Base-by-base conservation (phyloP, 2,888 invertebrate species). In the Trisateles emortualis region DNA sequence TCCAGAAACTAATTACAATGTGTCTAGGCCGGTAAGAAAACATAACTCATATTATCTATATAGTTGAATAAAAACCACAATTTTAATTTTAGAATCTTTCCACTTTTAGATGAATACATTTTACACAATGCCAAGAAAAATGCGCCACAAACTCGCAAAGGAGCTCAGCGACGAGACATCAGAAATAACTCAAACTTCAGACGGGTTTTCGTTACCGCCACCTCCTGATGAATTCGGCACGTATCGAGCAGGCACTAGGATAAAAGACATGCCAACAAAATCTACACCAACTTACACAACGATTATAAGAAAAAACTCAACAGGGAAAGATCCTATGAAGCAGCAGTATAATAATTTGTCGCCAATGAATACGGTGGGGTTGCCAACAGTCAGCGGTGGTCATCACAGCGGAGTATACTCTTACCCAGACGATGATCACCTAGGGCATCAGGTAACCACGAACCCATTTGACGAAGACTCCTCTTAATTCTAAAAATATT, bases 91-190 rank as follows among this genome's bases (percentile, higher is more conserved):
- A 44, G 45, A 40, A 54, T 45, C 30, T 45, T 30, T 52, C 5
- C 9, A 40, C 17, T 88, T 86, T 52, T 72, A 90, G 92, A 88
- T 90, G 85, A 91, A 89, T 72, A 88, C 92, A 30, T 92, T 92
- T 64, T 91, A 91, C 68, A 92, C 92, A 9, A 92, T 92, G 87
- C 92, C 92, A 5, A 83, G 90, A 67, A 92, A 89, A 76, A 82
- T 84, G 73, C 85, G 87, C 1, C 85, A 88, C 48, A 92, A 87
- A 69, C 50, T 81, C 22, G 73, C 82, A 0, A 89, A 85, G 57
- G 90, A 90, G 60, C 70, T 89, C 33, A 89, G 88, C 69, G 92
- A 92, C 62, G 92, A 90, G 59, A 71, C 74, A 2, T 91, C 91
- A 0, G 91, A 88, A 74, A 87, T 89, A 54, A 90, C 90, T 1